Evolutionary conservation across 2,797 vertebrate genomes (phyloP).

Genomic region (Sebastes oblongus): DNA sequence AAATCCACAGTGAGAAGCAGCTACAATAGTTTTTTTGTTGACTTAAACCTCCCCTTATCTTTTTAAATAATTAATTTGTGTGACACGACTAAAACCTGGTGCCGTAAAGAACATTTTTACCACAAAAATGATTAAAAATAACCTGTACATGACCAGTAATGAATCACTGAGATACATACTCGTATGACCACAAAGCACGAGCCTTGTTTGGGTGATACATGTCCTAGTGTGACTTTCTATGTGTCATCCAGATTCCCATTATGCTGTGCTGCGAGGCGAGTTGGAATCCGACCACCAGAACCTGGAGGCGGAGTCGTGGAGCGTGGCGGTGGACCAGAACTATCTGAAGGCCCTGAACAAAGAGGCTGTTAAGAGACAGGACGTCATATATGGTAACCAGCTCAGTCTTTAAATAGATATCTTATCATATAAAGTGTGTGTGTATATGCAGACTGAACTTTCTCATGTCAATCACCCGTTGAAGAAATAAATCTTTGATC

Average conservation of each 20-base stretch:
- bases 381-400: conserved; percentile 90
- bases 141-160: not conserved
- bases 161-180: not conserved
- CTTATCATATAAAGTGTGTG: not conserved
- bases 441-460: not conserved
- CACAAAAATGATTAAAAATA: conserved; percentile 2
- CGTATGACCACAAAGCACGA: conserved; percentile 15
- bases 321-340: conserved; percentile 84
- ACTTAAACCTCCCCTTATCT: not conserved
- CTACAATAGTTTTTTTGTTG: not conserved
- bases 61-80: not conserved
- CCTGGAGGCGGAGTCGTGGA: conserved; percentile 93
- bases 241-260: conserved; percentile 82
- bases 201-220: not conserved
- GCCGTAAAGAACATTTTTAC: not conserved
- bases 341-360: conserved; percentile 85
- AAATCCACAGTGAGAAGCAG: not conserved
- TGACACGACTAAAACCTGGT: not conserved
- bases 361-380: conserved; percentile 89
- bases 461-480: not conserved
- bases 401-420: not conserved
- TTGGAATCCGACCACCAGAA: conserved; percentile 86
- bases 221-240: not conserved
- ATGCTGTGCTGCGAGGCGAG: conserved; percentile 79
- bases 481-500: not conserved